Evolutionary conservation across 2,113 vertebrate species (phyloP).

Genomic region (Acrocephalus kingi): DNA sequence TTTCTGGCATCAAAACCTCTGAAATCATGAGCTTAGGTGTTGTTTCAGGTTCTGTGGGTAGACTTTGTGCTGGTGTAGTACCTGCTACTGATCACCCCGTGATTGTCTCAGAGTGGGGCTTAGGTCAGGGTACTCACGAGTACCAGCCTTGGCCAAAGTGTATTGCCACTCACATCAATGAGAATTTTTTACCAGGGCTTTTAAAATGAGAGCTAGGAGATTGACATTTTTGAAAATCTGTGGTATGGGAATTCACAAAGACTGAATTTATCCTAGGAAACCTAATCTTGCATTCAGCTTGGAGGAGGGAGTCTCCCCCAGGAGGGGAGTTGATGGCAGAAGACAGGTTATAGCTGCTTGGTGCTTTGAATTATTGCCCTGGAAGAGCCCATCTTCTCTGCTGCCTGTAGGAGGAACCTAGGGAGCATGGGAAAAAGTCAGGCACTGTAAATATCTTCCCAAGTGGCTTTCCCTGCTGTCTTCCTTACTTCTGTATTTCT

Average conservation of each 20-base stretch:
- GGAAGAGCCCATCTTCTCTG: neutral
- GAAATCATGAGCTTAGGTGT: neutral
- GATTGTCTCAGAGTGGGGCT: neutral
- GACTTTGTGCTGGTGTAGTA: neutral
- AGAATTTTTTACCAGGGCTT: neutral
- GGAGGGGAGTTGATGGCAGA: slow-evolving; percentile 24
- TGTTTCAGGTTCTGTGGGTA: neutral
- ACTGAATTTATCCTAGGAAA: neutral
- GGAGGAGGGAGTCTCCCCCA: neutral
- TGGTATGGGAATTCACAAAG: neutral
- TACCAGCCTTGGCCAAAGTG: neutral
- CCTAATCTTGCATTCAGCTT: slow-evolving; percentile 12
- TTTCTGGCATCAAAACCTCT: neutral
- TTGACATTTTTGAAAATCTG: neutral
- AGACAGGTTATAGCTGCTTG: slow-evolving; percentile 4
- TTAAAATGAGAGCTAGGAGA: neutral
- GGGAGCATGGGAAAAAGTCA: neutral
- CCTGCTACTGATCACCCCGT: neutral
- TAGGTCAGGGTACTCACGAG: neutral
- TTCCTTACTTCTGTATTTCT: neutral
- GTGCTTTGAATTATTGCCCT: neutral
- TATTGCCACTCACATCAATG: neutral
- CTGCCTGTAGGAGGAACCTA: neutral
- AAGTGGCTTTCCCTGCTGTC: neutral
- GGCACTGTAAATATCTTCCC: neutral